Conservation (phyloP, 2,888 invertebrate species). For the Luperina nickerlii region DNA sequence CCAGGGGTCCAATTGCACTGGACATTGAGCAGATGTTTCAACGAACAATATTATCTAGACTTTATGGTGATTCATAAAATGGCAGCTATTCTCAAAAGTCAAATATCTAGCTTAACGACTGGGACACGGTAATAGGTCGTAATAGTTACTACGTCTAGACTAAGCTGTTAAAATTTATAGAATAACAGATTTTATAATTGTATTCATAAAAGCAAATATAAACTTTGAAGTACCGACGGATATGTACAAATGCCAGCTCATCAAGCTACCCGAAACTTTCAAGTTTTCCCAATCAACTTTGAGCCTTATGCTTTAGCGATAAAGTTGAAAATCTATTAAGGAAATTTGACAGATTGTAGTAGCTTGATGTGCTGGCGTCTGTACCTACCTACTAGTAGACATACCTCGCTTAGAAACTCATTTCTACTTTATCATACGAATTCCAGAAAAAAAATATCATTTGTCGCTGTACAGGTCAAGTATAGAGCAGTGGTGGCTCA, state of each 20-base stretch:
- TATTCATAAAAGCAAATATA: background rate
- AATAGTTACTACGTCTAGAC: slow-evolving; percentile 58
- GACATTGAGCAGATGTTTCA: slow-evolving; percentile 22
- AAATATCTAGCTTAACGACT: slow-evolving; percentile 48
- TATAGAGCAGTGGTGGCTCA: background rate
- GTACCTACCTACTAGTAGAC: no score
- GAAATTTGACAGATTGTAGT: no score
- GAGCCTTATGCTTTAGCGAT: no score
- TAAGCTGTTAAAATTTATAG: slow-evolving; percentile 10
- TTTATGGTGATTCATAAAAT: slow-evolving; percentile 54
- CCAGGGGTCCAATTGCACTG: slow-evolving; percentile 21
- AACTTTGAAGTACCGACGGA: background rate
- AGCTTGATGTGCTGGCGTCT: no score
- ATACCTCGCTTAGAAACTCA: background rate
- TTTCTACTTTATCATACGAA: background rate
- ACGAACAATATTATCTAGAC: slow-evolving; percentile 25
- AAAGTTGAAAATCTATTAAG: no score
- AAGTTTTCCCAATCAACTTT: no score
- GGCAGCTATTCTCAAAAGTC: slow-evolving; percentile 39
- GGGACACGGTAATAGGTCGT: slow-evolving; percentile 26
- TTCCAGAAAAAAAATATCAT: background rate
- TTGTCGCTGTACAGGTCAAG: no score
- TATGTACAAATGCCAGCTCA: no score
- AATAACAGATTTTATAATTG: slow-evolving; percentile 22
- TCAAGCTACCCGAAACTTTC: no score